Evolutionary conservation across 2,888 invertebrate genomes (phyloP), one percentile per base, ranked within the genome.

Genomic region (Parapristionchus giblindavisi): DNA sequence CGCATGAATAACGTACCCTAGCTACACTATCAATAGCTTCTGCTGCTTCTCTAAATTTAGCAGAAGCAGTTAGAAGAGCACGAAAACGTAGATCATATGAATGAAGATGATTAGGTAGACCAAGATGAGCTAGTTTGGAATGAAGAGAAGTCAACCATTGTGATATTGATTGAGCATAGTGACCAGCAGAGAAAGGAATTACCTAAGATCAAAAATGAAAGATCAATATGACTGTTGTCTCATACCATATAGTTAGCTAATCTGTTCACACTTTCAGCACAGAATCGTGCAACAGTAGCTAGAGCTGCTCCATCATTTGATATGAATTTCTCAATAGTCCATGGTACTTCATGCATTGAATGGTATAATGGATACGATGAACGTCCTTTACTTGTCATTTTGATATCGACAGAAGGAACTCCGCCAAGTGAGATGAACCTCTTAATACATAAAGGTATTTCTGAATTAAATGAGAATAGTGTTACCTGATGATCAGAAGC

Each of bases 291-390:
- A 1, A 82, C 43, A 5, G 77, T 71, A 11, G 75, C 61, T 38
- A 79, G 73, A 0, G 79, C 70, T 0, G 60, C 40, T 24, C 75
- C 76, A 27, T 70, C 36, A 11, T 76, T 77, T 29, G 79, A 77
- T 14, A 80, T 38, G 32, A 82, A 70, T 3, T 70, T 70, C 48
- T 79, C 77, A n/a, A 78, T 78, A 2, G 77, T 76, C 81, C 81
- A 81, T 0, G 78, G 76, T 5, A 78, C 77, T 71, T 81, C 80
- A 52, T 75, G 65, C 82, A 82, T 82, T 27, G 82, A 78, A 65
- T 82, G 82, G 29, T 82, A 82, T 24, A 82, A 77, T 14, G 79
- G 75, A 61, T 82, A 82, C 2, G 80, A 79, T 29, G 68, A 71
- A 6, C 78, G 77, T 21, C 78, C 77, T 27, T 56, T 61, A 38